Evolutionary conservation across 2,113 vertebrate species (phyloP), one percentile per base, ranked within the genome.

Genomic region (Cyanoramphus novaezelandiae): DNA sequence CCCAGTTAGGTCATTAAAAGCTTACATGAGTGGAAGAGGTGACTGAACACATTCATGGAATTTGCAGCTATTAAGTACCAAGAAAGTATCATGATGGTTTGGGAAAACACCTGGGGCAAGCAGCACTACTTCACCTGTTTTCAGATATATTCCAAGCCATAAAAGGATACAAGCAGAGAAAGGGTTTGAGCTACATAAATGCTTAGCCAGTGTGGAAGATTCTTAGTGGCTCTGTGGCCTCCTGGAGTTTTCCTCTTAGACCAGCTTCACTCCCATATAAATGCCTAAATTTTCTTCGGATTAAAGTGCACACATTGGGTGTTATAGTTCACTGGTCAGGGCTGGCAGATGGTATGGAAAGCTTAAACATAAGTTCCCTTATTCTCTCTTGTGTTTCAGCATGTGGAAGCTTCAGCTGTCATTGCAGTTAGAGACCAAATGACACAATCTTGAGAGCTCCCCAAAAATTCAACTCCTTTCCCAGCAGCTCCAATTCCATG

Each of bases 61-160:
- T 81, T 86, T 78, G 37, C 80, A 84, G 83, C 76, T 95, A 91
- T 86, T 88, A 91, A 57, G 65, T 93, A 83, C 81, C 76, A 91
- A 59, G 76, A 91, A 77, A 88, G 50, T 68, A 90, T 92, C 11
- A 12, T 27, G 37, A 86, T 44, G 43, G 8, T 77, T 46, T 93
- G 88, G 82, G 94, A 96, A 94, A 97, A 68, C 77, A 92, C 82
- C 79, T 72, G 75, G 78, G 90, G 31, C 41, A 86, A 69, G 17
- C 62, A 94, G 17, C 37, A 35, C 18, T 35, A 67, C 17, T 63
- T 74, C 59, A 82, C 64, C 86, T 84, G n/a, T 60, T 94, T 84
- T 95, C 92, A 92, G 46, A 43, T 33, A 88, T 94, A 78, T 25
- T 92, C 83, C 55, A 16, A 93, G 55, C 88, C 86, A 84, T 94